Conservation (phyloP, 1,140 invertebrate species). For the Thereuonema tuberculata region DNA sequence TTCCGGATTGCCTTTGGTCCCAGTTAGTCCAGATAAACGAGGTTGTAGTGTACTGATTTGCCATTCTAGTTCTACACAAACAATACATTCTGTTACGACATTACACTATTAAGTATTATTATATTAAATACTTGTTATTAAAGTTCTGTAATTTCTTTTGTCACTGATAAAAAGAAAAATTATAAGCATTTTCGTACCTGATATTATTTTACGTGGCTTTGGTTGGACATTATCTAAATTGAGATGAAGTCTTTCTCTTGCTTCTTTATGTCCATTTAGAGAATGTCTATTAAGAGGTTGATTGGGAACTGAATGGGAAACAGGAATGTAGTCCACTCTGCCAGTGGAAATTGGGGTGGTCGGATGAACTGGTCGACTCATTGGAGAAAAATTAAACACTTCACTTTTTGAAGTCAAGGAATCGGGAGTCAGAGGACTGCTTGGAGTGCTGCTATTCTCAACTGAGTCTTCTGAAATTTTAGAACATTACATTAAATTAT, state of each 20-base stretch:
- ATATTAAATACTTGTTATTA: too few species aligned
- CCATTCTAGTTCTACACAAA: too few species aligned
- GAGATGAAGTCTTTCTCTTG: constrained; percentile 3
- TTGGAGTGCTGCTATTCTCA: constrained; percentile 3
- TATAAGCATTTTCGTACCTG: too few species aligned
- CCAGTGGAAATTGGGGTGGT: neutral
- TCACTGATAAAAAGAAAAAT: too few species aligned
- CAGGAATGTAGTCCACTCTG: neutral
- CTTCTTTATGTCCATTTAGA: neutral
- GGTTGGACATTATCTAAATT: neutral
- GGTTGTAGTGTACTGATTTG: too few species aligned
- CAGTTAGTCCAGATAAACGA: too few species aligned
- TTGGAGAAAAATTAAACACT: constrained; percentile 1
- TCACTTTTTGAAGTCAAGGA: neutral
- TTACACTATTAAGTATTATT: too few species aligned
- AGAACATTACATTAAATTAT: neutral
- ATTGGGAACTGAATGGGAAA: neutral
- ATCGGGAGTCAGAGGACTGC: constrained; percentile 4
- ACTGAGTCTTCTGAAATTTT: neutral
- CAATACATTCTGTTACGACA: too few species aligned
- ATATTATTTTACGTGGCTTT: neutral
- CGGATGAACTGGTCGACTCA: neutral
- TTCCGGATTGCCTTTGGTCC: too few species aligned
- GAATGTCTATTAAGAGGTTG: neutral
- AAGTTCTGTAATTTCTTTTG: too few species aligned